Conservation (phyloP, 2,113 vertebrate species). For the Phaethon lepturus region DNA sequence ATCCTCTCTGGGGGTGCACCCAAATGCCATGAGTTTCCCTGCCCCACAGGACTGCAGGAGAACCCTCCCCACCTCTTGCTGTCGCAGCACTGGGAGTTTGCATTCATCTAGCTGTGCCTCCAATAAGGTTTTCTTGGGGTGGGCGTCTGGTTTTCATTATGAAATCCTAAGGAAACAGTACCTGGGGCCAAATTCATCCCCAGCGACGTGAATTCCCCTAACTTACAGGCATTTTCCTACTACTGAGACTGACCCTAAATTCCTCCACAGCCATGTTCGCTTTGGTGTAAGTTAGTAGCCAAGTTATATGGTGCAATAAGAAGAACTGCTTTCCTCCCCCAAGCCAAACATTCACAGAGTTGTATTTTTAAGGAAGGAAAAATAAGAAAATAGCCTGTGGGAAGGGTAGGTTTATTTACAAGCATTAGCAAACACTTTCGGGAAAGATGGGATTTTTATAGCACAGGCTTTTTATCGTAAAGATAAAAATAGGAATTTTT, state of each 20-base stretch:
- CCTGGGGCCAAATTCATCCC: neutral
- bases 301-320: neutral
- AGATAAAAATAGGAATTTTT: neutral
- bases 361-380: neutral
- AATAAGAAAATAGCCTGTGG: neutral
- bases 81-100: rapidly evolving
- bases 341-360: neutral
- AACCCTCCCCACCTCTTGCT: neutral
- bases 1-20: too few species aligned
- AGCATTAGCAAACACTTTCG: neutral
- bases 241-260: neutral
- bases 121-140: neutral
- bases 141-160: neutral
- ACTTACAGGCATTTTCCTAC: neutral
- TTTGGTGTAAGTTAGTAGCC: neutral
- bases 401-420: neutral
- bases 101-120: neutral
- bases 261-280: neutral
- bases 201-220: neutral
- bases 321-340: rapidly evolving
- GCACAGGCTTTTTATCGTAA: neutral
- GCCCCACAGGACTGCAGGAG: neutral
- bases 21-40: neutral
- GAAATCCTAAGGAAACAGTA: neutral
- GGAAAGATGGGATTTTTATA: neutral